Evolutionary conservation across 2,113 vertebrate genomes (phyloP), one percentile per base, ranked within the genome.

Genomic region (Hyla sarda): DNA sequence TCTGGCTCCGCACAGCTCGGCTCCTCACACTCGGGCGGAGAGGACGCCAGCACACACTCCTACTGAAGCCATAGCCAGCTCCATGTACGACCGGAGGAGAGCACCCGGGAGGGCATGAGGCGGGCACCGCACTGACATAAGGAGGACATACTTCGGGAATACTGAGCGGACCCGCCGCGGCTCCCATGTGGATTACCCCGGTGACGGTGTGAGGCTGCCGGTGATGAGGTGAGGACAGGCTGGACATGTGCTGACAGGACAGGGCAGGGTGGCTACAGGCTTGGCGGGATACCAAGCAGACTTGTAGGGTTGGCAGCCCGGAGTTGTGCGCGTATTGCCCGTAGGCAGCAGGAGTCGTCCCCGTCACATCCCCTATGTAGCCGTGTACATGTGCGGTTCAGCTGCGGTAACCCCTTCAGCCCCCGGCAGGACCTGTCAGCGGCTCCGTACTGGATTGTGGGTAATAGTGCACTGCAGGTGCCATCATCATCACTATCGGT

Each of bases 171-270:
- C 28, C 52, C 60, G 10, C 25, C 13, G 25, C 50, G 62, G n/a
- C 19, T 12, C 60, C 19, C 75, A 85, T 86, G 84, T 80, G 76
- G 84, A 80, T 80, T 86, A 69, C 34, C 48, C 52, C 34, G 13
- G 16, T 72, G 74, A 30, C 54, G 62, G 25, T 12, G 30, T 12
- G 56, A 85, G 28, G 56, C 69, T 58, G 69, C 60, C n/a, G 30
- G 62, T 19, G 48, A 37, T 19, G 75, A 86, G 84, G 76, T 80
- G 48, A 86, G 75, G 41, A 17, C 2, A 60, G 41, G 45, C 50
- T 21, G 54, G 41, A 4, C 54, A 37, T 60, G 77, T 62, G 52
- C 7, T 23, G 54, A 8, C 41, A 41, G 41, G 3, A 41, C 41
- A 8, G 41, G 41, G 10, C 34, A 25, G 19, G 58, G 34, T 21